Evolutionary conservation across 2,888 invertebrate genomes (phyloP), one percentile per base, ranked within the genome.

Genomic region (Harmothoe impar): DNA sequence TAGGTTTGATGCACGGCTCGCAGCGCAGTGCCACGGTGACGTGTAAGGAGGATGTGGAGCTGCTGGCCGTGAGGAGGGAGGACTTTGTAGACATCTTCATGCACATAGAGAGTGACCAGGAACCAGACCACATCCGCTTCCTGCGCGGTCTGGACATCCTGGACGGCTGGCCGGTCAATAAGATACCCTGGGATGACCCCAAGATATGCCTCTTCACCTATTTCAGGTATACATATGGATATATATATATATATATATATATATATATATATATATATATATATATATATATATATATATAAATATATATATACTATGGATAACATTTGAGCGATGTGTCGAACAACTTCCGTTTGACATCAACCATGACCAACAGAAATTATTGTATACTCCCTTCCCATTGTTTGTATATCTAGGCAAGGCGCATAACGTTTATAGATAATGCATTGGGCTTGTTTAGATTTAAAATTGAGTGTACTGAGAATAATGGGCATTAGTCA

Each of bases 11-110:
- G 94, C 94, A 95, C 92, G 95, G 94, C 5, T 93, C 94, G 0
- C 93, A 93, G 81, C 93, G 95, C 20, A 95, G 94, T 77, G 95
- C 95, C 33, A 95, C 95, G 15, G 95, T 95, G 7, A 94, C 94
- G 35, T 95, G 95, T 91, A 94, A 94, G 89, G 94, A 94, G 23
- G 93, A 94, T 90, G 95, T 95, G 35, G 95, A 95, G 90, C 96
- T 98, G 97, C 90, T 98, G 97, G 89, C 98, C 97, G 94, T 96
- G 0, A 94, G 94, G 12, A 91, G 95, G 15, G 96, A 98, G 96
- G 93, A 98, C 97, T 96, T 95, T 91, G 93, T 96, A 31, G 92
- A 97, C 97, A 95, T 95, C 84, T 95, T 95, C 92, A 95, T 95
- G 95, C 94, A 94, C 72, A 93, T 94, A 62, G 94, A 94, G 90